These are phyloP conservation scores for Ondatra zibethicus DNA, from an alignment of 2,113 vertebrate species.

Conservation along the genomic window DNA sequence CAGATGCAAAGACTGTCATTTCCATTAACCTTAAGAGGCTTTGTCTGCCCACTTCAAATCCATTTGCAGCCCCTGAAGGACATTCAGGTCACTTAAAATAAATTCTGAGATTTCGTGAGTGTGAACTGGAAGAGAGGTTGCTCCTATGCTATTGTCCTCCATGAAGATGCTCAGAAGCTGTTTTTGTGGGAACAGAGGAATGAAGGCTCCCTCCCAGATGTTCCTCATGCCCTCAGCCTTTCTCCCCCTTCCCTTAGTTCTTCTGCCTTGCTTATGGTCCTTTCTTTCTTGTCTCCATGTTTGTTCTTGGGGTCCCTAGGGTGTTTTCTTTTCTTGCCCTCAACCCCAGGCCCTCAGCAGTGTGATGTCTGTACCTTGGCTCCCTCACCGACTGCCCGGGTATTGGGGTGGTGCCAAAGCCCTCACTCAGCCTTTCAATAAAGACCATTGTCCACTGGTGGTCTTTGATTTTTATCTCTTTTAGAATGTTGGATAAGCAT, in stretches of 20 bases:
- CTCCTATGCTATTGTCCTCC: background rate
- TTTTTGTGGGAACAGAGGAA: background rate
- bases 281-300: background rate
- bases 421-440: background rate
- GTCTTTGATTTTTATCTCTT: background rate
- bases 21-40: background rate
- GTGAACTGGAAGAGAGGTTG: background rate
- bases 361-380: too few relatives aligned
- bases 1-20: rapidly evolving
- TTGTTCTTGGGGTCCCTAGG: background rate
- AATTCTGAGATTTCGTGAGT: rapidly evolving
- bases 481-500: background rate
- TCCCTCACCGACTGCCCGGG: rapidly evolving
- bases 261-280: background rate
- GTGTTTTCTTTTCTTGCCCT: background rate
- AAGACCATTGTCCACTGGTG: rapidly evolving
- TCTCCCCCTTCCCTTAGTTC: background rate
- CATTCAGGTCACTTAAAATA: rapidly evolving
- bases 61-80: background rate
- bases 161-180: background rate
- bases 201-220: rapidly evolving
- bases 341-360: rapidly evolving
- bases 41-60: background rate
- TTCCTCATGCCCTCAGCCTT: rapidly evolving
- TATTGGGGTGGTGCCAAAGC: rapidly evolving